Evolutionary conservation across 37 sponge, comb jelly and placozoan genomes (phyloP), one percentile per base, ranked within the genome.

Genomic region (Cliona cf. orientalis): DNA sequence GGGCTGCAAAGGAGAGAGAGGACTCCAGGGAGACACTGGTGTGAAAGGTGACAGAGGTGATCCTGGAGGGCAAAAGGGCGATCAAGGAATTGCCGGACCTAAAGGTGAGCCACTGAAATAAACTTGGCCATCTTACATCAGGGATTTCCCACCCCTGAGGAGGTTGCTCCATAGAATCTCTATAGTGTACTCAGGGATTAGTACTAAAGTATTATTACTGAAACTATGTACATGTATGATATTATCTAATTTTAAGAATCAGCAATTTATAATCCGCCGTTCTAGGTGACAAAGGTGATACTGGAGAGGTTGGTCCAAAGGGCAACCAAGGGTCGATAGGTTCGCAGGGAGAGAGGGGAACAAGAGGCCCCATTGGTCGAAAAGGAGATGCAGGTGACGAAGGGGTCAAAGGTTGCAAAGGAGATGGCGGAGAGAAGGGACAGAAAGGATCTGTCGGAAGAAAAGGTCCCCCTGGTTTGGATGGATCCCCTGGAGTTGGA

Each of bases 381-480:
- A 61, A 61, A n/a, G 63, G 63, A n/a, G 63, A 61, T n/a, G 26
- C 23, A 6, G 63, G 63, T 25, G n/a, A 61, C 23, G 63, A 61
- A n/a, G 63, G 63, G 25, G 5, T 22, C 63, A 61, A 61, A n/a
- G 63, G 63, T 61, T 61, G 63, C 23, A 12, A 26, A 6, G 63
- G 63, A 7, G 63, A 61, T 6, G 6, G 5, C 23, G 63, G 63
- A 11, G 17, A 25, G 26, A 11, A 11, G 17, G 63, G 63, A n/a
- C 5, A 11, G 17, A 61, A 61, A 28, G 63, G 63, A 12, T 6
- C 5, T 6, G 28, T 28, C 7, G 63, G 63, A 21, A 11, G 63
- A n/a, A 61, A 61, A n/a, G 63, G 63, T 26, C 63, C 63, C 7
- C 63, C 63, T 61, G 63, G 63, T n/a, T n/a, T 61, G 26, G 26